Conservation (phyloP, 2,888 invertebrate genomes). For the Dioctria linearis region DNA sequence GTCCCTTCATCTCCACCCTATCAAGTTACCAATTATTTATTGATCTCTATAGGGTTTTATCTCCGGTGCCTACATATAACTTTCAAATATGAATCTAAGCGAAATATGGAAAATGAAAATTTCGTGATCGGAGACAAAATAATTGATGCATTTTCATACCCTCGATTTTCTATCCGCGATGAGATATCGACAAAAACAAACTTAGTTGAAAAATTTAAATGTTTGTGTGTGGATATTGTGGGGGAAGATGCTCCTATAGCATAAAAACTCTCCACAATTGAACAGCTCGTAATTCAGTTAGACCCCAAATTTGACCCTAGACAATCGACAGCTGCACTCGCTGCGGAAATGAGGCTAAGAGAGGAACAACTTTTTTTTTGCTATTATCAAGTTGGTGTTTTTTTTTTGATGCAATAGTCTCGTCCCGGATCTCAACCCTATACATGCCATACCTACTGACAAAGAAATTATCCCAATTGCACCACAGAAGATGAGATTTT, state of each 20-base stretch:
- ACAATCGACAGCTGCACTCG: slow-evolving; percentile 37
- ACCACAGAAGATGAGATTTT: slow-evolving; percentile 13
- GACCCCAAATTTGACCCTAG: slow-evolving; percentile 54
- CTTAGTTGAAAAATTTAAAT: neutral
- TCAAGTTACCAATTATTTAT: too few relatives aligned
- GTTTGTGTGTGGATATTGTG: neutral
- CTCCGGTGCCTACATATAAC: too few relatives aligned
- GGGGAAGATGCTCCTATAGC: neutral
- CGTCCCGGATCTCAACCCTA: neutral
- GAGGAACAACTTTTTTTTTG: neutral
- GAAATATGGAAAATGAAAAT: neutral
- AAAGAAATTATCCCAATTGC: slow-evolving; percentile 1
- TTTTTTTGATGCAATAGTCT: neutral
- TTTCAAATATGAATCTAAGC: too few relatives aligned
- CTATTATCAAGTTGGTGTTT: neutral
- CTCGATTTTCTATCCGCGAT: neutral
- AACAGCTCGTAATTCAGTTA: slow-evolving; percentile 49
- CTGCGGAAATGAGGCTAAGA: neutral
- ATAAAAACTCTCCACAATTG: neutral
- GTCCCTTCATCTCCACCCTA: too few relatives aligned
- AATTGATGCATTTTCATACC: neutral
- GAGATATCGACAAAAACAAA: slow-evolving; percentile 13
- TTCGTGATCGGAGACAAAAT: slow-evolving; percentile 27
- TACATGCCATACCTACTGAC: neutral
- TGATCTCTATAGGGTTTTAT: too few relatives aligned